These are phyloP conservation scores for Ischnura elegans DNA, from an alignment of 2,888 invertebrate genomes.

Conservation along the genomic window DNA sequence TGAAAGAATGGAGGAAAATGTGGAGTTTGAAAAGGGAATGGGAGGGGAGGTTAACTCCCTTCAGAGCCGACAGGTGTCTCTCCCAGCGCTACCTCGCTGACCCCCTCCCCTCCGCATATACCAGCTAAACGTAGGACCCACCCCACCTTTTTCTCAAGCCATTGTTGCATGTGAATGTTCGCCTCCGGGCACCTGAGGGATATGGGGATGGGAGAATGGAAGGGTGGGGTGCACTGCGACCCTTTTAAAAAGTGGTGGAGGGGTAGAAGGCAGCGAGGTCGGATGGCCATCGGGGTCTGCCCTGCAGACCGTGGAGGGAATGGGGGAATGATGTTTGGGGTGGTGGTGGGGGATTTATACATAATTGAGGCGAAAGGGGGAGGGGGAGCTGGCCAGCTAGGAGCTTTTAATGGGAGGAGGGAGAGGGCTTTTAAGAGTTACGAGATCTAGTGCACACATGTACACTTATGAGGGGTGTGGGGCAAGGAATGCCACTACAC, in stretches of 20 bases:
- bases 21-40: background rate
- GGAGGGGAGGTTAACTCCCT: background rate
- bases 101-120: background rate
- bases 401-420: slow-evolving; percentile 3
- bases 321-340: background rate
- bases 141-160: background rate
- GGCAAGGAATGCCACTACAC: too few relatives aligned
- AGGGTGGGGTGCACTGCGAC: background rate
- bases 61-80: slow-evolving; percentile 52
- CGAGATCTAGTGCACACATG: too few relatives aligned
- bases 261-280: slow-evolving; percentile 34
- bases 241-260: background rate
- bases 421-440: too few relatives aligned
- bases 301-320: slow-evolving; percentile 58
- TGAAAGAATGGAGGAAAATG: background rate
- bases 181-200: background rate
- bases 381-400: background rate
- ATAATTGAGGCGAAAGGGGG: background rate
- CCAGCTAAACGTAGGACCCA: background rate
- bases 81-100: background rate
- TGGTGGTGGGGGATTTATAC: background rate
- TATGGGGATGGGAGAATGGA: too few relatives aligned
- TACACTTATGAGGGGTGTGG: too few relatives aligned
- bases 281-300: slow-evolving; percentile 65
- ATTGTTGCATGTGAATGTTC: slow-evolving; percentile 56